phyloP scores from a whole-genome alignment of 2,888 invertebrate species.

The Idaea aversata region DNA sequence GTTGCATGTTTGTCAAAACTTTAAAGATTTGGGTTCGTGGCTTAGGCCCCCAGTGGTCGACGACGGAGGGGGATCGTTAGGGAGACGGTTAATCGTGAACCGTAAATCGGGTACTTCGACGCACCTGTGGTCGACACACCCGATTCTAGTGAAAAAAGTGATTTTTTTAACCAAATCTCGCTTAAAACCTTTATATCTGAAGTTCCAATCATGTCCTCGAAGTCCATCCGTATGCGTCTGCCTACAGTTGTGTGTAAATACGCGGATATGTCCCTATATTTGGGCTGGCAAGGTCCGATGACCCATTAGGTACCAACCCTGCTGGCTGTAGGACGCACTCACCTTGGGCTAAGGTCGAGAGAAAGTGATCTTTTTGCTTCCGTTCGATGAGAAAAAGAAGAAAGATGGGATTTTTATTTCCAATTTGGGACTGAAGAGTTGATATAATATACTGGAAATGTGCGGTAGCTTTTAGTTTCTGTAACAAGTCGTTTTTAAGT shows the following conservation, averaged over 20 bases:
- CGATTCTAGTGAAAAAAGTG: no score
- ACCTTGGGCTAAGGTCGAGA: constrained; percentile 5
- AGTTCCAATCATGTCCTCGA: neutral
- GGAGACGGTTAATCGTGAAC: no score
- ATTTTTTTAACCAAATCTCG: neutral
- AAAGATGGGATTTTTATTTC: neutral
- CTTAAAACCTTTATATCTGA: neutral
- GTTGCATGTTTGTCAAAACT: no score
- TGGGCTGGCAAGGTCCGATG: constrained; percentile 51
- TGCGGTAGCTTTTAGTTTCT: no score
- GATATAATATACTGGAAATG: no score
- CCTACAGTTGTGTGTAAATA: constrained; percentile 13
- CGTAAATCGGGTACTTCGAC: no score
- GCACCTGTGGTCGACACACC: no score
- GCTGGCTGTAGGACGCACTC: constrained; percentile 16
- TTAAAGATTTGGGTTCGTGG: no score
- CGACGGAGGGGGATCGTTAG: no score
- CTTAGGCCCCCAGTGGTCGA: no score
- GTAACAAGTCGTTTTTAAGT: no score
- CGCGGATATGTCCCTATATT: constrained; percentile 36
- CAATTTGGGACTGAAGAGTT: no score
- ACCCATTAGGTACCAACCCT: constrained; percentile 43
- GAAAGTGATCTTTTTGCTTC: constrained; percentile 34
- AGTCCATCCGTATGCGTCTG: neutral
- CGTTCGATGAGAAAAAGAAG: neutral